Evolutionary conservation across 2,113 vertebrate species (phyloP), one percentile per base, ranked within the genome.

Genomic region (Pelusios castaneus): DNA sequence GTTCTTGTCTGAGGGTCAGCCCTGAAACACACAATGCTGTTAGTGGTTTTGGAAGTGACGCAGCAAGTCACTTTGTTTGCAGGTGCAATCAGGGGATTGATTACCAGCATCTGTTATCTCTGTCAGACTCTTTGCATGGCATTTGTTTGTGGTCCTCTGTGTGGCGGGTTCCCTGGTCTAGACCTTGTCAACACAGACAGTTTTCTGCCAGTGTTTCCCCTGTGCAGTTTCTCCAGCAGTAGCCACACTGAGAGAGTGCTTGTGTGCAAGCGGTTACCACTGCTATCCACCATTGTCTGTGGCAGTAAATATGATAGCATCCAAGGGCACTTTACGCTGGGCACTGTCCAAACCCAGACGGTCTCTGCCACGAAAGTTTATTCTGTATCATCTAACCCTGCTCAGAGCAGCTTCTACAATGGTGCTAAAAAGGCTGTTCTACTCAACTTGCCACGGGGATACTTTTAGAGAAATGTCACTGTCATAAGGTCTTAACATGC

Each of bases 291-390:
- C 1, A 0, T 31, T 52, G 49, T 4, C 4, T 4, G 16, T 21
- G 13, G 27, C 54, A 76, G 7, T n/a, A 49, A 31, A 2, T 12
- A 58, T 49, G 55, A 58, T 27, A 58, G 56, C 25, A 58, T 10
- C 27, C 56, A 10, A 58, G 47, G 63, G 41, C 67, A 55, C 29
- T 17, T 80, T 49, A 60, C 67, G 70, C 76, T 19, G 17, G 77
- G n/a, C 2, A 1, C 67, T 3, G 54, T 41, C 31, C 0, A 0
- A 41, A 51, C 75, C 1, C 0, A 1, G 55, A 13, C 43, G 1
- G 13, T 14, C 51, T 21, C 27, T 31, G 56, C 73, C 29, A 67
- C 76, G 58, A 21, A 76, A 29, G 31, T 76, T 91, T 16, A 31
- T 49, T n/a, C 17, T 76, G 67, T 2, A 2, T 58, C 82, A 55